Evolutionary conservation across 2,888 invertebrate genomes (phyloP).

Genomic region (Cloeon dipterum): DNA sequence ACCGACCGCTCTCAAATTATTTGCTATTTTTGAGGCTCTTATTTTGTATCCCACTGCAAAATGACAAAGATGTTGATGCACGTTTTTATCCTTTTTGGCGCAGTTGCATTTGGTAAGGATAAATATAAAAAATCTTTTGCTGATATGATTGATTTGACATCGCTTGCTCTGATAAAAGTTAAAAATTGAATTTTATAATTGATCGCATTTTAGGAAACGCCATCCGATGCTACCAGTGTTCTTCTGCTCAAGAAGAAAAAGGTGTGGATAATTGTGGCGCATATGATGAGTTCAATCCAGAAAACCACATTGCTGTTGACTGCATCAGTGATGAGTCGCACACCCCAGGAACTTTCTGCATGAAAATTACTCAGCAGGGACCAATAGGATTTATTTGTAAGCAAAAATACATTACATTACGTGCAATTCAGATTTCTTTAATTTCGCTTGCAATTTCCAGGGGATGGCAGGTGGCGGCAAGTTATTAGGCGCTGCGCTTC

Average conservation of each 20-base stretch:
- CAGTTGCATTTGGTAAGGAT: too few relatives aligned
- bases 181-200: too few relatives aligned
- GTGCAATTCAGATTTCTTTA: too few relatives aligned
- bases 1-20: too few relatives aligned
- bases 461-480: constrained; percentile 88
- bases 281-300: constrained; percentile 60
- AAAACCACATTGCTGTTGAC: constrained; percentile 72
- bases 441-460: constrained; percentile 24
- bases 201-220: constrained; percentile 38
- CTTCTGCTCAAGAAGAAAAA: constrained; percentile 59
- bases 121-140: too few relatives aligned
- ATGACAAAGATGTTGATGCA: too few relatives aligned
- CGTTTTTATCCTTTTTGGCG: too few relatives aligned
- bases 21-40: too few relatives aligned
- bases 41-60: too few relatives aligned
- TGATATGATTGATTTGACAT: too few relatives aligned
- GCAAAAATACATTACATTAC: constrained; percentile 24
- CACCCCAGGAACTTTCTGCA: constrained; percentile 88
- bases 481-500: constrained; percentile 76
- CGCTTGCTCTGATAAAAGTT: too few relatives aligned
- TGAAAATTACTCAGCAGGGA: constrained; percentile 84
- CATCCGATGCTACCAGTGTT: constrained; percentile 85
- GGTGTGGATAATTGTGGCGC: constrained; percentile 78
- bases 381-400: constrained; percentile 86
- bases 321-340: constrained; percentile 86